Conservation (phyloP, 2,888 invertebrate genomes). For the Chorisops tibialis region DNA sequence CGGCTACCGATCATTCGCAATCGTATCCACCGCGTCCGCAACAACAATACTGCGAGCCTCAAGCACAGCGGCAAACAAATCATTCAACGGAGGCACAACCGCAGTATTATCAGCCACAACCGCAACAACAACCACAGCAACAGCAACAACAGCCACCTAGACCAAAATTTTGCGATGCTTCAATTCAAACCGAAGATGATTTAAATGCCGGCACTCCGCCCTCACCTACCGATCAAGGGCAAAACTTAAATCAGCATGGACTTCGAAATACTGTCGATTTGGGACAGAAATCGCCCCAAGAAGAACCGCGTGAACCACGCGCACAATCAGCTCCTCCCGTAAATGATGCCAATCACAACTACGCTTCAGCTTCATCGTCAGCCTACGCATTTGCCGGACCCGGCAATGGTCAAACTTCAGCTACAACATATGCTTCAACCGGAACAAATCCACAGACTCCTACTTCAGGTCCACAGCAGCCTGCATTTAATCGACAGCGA, state of each 20-base stretch:
- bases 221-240: constrained; percentile 33
- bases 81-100: constrained; percentile 34
- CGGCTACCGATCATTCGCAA: constrained; percentile 4
- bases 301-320: constrained; percentile 59
- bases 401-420: not conserved
- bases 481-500: constrained; percentile 41
- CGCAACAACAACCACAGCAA: constrained; percentile 28
- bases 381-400: not conserved
- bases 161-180: constrained; percentile 48
- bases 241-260: constrained; percentile 62
- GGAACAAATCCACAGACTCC: constrained; percentile 46
- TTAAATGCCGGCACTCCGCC: constrained; percentile 35
- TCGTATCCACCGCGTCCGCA: constrained; percentile 18
- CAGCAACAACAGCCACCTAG: constrained; percentile 24
- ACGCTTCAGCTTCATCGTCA: constrained; percentile 3
- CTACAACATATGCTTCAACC: not conserved
- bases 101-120: constrained; percentile 30
- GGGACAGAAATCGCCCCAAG: constrained; percentile 62
- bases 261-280: constrained; percentile 76
- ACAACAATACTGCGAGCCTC: constrained; percentile 29
- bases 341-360: constrained; percentile 39
- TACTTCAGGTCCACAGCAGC: constrained; percentile 31
- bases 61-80: constrained; percentile 37
- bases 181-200: constrained; percentile 50
- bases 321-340: constrained; percentile 78